These are phyloP conservation scores for Glyptemys insculpta DNA, from an alignment of 2,797 vertebrate genomes.

Conservation along the genomic window DNA sequence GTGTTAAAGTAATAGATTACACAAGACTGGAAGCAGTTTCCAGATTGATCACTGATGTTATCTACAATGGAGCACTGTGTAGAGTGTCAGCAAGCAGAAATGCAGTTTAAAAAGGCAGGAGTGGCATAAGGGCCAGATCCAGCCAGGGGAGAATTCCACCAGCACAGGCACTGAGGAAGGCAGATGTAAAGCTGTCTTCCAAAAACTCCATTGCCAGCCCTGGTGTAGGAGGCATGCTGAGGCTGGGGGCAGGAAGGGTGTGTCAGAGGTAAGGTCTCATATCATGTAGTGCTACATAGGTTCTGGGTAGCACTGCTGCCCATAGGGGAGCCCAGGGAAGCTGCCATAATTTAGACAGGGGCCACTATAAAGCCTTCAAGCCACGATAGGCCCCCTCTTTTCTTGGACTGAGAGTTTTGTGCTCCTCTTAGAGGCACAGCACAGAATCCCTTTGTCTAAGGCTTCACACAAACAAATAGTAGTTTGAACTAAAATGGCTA, in stretches of 20 bases:
- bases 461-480: conserved; percentile 32
- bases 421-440: not conserved
- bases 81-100: not conserved
- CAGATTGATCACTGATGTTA: not conserved
- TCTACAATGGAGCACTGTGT: not conserved
- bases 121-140: not conserved
- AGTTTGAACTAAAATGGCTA: conserved; percentile 50
- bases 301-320: not conserved
- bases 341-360: not conserved
- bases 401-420: not conserved
- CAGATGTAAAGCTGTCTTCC: not conserved
- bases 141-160: not conserved
- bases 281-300: not conserved
- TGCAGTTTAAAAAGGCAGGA: not conserved
- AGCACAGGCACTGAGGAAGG: accelerated
- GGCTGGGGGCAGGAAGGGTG: not conserved
- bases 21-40: not conserved
- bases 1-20: not conserved
- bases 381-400: not conserved
- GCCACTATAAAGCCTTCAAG: not conserved
- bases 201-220: not conserved
- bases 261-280: accelerated
- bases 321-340: not conserved
- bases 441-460: not conserved
- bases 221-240: not conserved